A percentile compares a stretch with the other conserved stretches of the same genome.
phyloP scores from a whole-genome alignment of 2,888 invertebrate genomes.

The Marronus borbonicus region DNA sequence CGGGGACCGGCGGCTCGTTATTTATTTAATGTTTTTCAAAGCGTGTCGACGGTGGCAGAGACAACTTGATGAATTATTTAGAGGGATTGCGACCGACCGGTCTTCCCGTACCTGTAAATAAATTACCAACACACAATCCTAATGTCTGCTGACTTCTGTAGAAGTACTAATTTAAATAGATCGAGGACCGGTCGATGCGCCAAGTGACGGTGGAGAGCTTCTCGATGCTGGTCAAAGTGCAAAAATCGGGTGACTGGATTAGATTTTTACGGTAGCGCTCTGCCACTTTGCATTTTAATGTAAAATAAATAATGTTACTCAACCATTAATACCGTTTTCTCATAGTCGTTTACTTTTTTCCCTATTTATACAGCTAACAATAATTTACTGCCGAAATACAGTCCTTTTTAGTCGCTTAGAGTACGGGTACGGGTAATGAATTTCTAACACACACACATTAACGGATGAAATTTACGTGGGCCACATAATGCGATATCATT shows the following conservation, averaged over 20 bases:
- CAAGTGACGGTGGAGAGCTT: background rate
- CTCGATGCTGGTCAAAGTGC: background rate
- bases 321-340: too few relatives aligned
- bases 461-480: slow-evolving; percentile 40
- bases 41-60: slow-evolving; percentile 29
- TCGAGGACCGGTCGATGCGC: background rate
- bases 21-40: slow-evolving; percentile 43
- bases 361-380: slow-evolving; percentile 12
- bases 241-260: background rate
- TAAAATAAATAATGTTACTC: too few relatives aligned
- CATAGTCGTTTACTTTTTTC: too few relatives aligned
- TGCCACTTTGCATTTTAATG: background rate
- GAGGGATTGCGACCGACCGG: slow-evolving; percentile 25
- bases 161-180: slow-evolving; percentile 38
- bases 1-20: slow-evolving; percentile 27
- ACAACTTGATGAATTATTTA: slow-evolving; percentile 32
- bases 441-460: slow-evolving; percentile 39
- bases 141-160: slow-evolving; percentile 28
- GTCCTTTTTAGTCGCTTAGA: background rate
- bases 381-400: slow-evolving; percentile 33
- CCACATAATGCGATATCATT: slow-evolving; percentile 41
- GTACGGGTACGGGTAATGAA: slow-evolving; percentile 23
- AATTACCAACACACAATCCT: slow-evolving; percentile 41
- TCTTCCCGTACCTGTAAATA: slow-evolving; percentile 37
- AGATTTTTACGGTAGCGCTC: background rate